Evolutionary conservation across 2,113 vertebrate species (phyloP).

Genomic region (Rhinolophus sinicus): DNA sequence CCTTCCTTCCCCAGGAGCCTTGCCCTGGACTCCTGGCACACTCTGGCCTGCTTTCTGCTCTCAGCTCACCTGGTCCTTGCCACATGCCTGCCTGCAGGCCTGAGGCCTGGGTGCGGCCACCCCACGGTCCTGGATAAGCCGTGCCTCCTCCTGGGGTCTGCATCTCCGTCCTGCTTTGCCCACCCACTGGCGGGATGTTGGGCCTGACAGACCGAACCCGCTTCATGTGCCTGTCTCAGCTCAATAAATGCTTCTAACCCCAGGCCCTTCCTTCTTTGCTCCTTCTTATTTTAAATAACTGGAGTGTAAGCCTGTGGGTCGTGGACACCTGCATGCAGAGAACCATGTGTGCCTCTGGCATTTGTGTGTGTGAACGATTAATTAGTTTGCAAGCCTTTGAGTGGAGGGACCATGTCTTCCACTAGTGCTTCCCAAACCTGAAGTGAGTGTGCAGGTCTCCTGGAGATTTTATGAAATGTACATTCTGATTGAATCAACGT

Average conservation of each 20-base stretch:
- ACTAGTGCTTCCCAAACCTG: background rate
- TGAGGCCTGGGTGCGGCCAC: background rate
- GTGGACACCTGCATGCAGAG: background rate
- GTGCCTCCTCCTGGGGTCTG: background rate
- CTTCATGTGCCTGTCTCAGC: background rate
- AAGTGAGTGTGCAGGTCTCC: background rate
- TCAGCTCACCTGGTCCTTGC: background rate
- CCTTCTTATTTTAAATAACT: background rate
- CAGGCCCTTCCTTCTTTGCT: background rate
- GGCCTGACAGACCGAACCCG: background rate
- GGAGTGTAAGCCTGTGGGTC: too few relatives aligned
- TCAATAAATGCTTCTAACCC: background rate
- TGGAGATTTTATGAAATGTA: background rate
- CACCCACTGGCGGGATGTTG: rapidly evolving
- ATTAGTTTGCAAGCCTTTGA: background rate
- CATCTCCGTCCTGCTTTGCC: background rate
- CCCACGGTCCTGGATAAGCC: background rate
- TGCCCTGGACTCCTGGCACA: background rate
- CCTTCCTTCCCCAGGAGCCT: too few relatives aligned
- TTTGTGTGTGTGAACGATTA: background rate
- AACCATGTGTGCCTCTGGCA: background rate
- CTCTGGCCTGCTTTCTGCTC: background rate
- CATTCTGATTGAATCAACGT: background rate
- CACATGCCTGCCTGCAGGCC: background rate
- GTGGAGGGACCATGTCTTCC: background rate